Evolutionary conservation across 1,140 invertebrate genomes (phyloP), one percentile per base, ranked within the genome.

Genomic region (Asbolus verrucosus): DNA sequence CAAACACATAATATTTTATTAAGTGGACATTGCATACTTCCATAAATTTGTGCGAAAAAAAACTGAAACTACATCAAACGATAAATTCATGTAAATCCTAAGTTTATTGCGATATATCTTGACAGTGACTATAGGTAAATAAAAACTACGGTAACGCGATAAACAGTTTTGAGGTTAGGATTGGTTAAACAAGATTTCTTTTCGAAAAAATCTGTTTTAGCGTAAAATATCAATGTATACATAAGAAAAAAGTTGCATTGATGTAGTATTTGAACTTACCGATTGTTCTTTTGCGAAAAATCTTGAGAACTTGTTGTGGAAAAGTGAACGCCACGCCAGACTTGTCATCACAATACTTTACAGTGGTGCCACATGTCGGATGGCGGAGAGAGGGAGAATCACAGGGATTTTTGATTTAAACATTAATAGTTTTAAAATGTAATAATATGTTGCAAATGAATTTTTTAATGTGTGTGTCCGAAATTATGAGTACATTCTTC

Each of bases 151-250:
- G 74, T 46, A 62, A 50, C 38, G 27, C 46, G 75, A 77, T 70
- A 69, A 71, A 39, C 41, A 68, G 67, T 54, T 77, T 75, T 74
- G 60, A 77, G 76, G 76, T 77, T 77, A 77, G 30, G 59, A 54
- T 50, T 21, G 3, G 16, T 43, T 19, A 2, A 6, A 4, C 21
- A 2, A 6, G 15, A 62, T 16, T 60, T 60, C 8, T 9, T 2
- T 24, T 16, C 19, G n/a, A 8, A 31, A 31, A 14, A n/a, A n/a
- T n/a, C n/a, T n/a, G n/a, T n/a, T n/a, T n/a, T n/a, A n/a, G n/a
- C n/a, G n/a, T n/a, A n/a, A n/a, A n/a, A n/a, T n/a, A n/a, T n/a
- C n/a, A n/a, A n/a, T n/a, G n/a, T n/a, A n/a, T n/a, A n/a, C n/a
- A n/a, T n/a, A n/a, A n/a, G n/a, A n/a, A n/a, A n/a, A n/a, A n/a